Evolutionary conservation across 2,888 invertebrate species (phyloP), one percentile per base, ranked within the genome.

Genomic region (Agelastica alni): DNA sequence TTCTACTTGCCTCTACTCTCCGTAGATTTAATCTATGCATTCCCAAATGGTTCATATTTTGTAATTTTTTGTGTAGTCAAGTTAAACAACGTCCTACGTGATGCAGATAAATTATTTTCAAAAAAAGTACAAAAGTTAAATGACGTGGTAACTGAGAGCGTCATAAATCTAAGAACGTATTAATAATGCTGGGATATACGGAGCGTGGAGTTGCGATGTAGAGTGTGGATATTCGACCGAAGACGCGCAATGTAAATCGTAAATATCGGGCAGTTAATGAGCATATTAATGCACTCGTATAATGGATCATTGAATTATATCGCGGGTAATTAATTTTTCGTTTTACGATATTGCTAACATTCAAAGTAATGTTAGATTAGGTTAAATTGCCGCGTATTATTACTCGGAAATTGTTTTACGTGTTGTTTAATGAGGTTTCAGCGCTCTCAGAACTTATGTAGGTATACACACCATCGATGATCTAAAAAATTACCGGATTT

Each of bases 231-330:
- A 26, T 9, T 26, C 26, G 26, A 26, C 26, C 26, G 36, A n/a
- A 7, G n/a, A 4, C 16, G 9, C 9, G 43, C 42, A 10, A 47
- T 47, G 17, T 32, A 36, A 58, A 54, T 54, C 45, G 20, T 46
- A 39, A 56, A 44, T 46, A 53, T 57, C 52, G 37, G 12, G 31
- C 43, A 32, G 26, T 36, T 55, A 58, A 54, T 52, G 46, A 52
- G 48, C 44, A 48, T 48, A 45, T 51, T 54, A 54, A 58, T 46
- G 53, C 16, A 12, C 42, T 26, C 16, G 16, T 43, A 46, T 34
- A 46, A 46, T 48, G 58, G 48, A 51, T 52, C 55, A 58, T 55
- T 55, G 53, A 55, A 47, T 52, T 48, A 45, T 45, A 41, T 31
- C 20, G 7, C 28, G 45, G 28, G 13, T 56, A 49, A 56, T 53